Conservation (phyloP, 1,140 invertebrate species). For the Zaprionus lachaisei region DNA sequence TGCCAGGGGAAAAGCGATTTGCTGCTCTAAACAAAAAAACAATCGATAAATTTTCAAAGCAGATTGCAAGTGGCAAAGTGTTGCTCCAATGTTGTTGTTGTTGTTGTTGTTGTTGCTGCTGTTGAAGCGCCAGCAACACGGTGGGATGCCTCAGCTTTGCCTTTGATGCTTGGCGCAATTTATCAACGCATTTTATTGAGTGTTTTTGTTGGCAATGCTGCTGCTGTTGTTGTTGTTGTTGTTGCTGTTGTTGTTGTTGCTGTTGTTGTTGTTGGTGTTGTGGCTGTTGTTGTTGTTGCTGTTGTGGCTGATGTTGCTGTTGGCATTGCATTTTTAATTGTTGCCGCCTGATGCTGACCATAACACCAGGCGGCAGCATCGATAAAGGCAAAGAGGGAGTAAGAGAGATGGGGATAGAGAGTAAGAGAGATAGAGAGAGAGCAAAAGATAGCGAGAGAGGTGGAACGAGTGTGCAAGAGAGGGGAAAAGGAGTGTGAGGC, state of each 20-base stretch:
- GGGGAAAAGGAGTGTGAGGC: background rate
- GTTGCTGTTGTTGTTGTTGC: slow-evolving; percentile 47
- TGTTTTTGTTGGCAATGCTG: slow-evolving; percentile 63
- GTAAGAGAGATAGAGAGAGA: background rate
- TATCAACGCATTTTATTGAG: slow-evolving; percentile 81
- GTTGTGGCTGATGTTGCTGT: background rate
- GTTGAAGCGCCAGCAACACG: slow-evolving; percentile 66
- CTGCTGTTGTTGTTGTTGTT: slow-evolving; percentile 60
- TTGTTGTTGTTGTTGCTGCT: slow-evolving; percentile 7
- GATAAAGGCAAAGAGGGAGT: background rate
- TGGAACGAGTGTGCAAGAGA: too few species aligned
- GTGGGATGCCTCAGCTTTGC: slow-evolving; percentile 72
- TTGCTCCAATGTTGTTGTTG: slow-evolving; percentile 8
- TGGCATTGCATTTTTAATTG: slow-evolving; percentile 74
- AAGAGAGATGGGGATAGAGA: background rate
- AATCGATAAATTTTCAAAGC: slow-evolving; percentile 78
- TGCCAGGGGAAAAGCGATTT: slow-evolving; percentile 49
- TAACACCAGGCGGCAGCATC: slow-evolving; percentile 56
- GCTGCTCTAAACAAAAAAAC: slow-evolving; percentile 71
- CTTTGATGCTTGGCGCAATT: slow-evolving; percentile 78
- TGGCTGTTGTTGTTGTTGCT: slow-evolving; percentile 58
- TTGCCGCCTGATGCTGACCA: slow-evolving; percentile 76
- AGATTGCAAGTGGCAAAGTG: slow-evolving; percentile 73
- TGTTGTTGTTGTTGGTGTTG: slow-evolving; percentile 56
- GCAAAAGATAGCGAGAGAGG: too few species aligned